A percentile compares a stretch with the other conserved stretches of the same genome.
Conservation (phyloP, 1,140 invertebrate species). For the Limonius californicus region DNA sequence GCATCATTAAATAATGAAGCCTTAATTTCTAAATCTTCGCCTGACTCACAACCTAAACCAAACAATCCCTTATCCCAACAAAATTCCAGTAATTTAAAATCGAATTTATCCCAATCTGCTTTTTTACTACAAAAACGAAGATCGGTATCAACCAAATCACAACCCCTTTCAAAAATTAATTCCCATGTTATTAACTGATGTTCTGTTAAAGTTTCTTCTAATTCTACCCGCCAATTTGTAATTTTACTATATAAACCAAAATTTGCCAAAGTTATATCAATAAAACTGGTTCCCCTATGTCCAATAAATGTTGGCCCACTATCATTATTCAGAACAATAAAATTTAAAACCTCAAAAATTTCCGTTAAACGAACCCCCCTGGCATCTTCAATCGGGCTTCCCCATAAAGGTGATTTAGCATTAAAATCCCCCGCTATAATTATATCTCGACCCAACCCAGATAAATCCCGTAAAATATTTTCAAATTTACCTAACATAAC, state of each 20-base stretch:
- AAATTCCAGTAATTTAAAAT: background rate
- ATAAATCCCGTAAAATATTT: too few relatives aligned
- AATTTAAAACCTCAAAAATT: background rate
- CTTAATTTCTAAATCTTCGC: background rate
- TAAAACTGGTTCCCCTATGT: constrained; percentile 10
- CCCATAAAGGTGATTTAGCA: background rate
- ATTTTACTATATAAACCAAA: background rate
- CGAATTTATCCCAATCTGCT: background rate
- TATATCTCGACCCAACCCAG: too few relatives aligned
- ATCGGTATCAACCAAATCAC: background rate
- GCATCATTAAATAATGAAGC: background rate
- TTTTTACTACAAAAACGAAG: constrained; percentile 6
- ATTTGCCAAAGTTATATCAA: background rate
- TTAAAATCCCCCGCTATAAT: constrained; percentile 2
- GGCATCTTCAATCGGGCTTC: background rate
- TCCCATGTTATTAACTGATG: background rate
- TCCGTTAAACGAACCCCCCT: background rate
- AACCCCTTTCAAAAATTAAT: background rate
- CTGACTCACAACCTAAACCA: background rate
- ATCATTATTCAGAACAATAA: constrained; percentile 1
- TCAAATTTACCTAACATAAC: too few relatives aligned
- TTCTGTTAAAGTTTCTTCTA: background rate
- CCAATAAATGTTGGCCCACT: constrained; percentile 2
- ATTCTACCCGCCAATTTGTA: background rate
- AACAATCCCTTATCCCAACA: background rate